Base-by-base conservation (phyloP, 2,888 invertebrate species). In the Muscina levida region DNA sequence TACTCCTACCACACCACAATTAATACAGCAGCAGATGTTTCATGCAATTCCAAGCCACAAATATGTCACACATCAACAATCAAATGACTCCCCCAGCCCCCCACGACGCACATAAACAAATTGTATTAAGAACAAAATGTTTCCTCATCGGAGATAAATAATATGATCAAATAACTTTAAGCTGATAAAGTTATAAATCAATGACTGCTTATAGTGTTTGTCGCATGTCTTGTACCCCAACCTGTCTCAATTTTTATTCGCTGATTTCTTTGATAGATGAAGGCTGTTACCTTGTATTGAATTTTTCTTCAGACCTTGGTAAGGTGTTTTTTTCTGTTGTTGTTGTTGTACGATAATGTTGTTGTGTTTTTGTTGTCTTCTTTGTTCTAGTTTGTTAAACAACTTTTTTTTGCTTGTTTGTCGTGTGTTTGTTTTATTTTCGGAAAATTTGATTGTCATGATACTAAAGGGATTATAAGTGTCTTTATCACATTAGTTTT, bases 391-490 rank as follows among this genome's bases (percentile, higher is more conserved):
- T 15, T n/a, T 48, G 19, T 15, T 48, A 8, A 4, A 17, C 11
- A 48, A 48, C 48, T 48, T 48, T 15, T 15, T 19, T 48, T 48
- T 8, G n/a, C n/a, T 17, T 22, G 22, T 37, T 59, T 37, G 37
- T 17, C 39, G 37, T 59, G 59, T 59, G 17, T 59, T 15, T 59
- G 17, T 59, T 59, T 70, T 70, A n/a, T 57, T 44, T 46, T 42
- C 11, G 19, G 31, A 71, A 72, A 72, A 62, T 51, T 72, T 72
- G 62, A 72, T 65, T 72, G 62, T 72, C 72, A 42, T 72, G 72
- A 72, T 72, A 62, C 72, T 72, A 62, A 72, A 72, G 62, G 72
- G 72, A 72, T 72, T 72, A 72, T 48, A 72, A 22, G 72, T 72
- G 62, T 72, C 62, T 51, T 65, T 15, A 72, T 72, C 72, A 24